Conservation (phyloP, 1,140 invertebrate species). For the Asbolus verrucosus region DNA sequence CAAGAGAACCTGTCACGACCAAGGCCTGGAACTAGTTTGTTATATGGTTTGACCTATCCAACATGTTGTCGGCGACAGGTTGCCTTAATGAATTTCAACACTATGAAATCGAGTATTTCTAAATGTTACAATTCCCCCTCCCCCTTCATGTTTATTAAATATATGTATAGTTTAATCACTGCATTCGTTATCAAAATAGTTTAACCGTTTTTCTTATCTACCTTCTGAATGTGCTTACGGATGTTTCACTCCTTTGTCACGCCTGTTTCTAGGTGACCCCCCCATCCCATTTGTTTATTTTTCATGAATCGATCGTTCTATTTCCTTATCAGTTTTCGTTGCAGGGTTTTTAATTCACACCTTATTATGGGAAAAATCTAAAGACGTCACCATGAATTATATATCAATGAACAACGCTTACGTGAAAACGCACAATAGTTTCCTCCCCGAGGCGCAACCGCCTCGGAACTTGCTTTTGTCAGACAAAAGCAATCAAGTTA, state of each 20-base stretch:
- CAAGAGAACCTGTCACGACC: too few species aligned
- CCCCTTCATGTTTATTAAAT: slow-evolving; percentile 23
- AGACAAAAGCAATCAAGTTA: slow-evolving; percentile 23
- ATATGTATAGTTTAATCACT: slow-evolving; percentile 25
- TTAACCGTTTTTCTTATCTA: slow-evolving; percentile 23
- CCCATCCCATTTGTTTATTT: background rate
- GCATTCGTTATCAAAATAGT: slow-evolving; percentile 1
- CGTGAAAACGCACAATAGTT: slow-evolving; percentile 50
- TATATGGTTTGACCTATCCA: too few species aligned
- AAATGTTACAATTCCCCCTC: too few species aligned
- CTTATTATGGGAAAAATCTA: background rate
- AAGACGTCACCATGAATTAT: slow-evolving; percentile 28
- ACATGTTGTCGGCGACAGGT: too few species aligned
- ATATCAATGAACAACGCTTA: slow-evolving; percentile 48
- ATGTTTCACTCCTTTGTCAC: slow-evolving; percentile 17
- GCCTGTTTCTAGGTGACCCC: background rate
- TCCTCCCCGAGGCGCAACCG: slow-evolving; percentile 45
- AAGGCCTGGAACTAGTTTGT: too few species aligned
- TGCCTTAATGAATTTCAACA: too few species aligned
- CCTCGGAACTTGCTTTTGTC: slow-evolving; percentile 40
- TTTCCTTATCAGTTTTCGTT: background rate
- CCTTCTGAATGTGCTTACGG: slow-evolving; percentile 3
- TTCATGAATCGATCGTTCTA: background rate
- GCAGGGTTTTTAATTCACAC: background rate
- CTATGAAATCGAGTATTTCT: too few species aligned